Percentiles rank a stretch among this genome's conserved stretches.
phyloP scores from a whole-genome alignment of 53 echinoderm and acorn worm species.

The Henricia sp. region DNA sequence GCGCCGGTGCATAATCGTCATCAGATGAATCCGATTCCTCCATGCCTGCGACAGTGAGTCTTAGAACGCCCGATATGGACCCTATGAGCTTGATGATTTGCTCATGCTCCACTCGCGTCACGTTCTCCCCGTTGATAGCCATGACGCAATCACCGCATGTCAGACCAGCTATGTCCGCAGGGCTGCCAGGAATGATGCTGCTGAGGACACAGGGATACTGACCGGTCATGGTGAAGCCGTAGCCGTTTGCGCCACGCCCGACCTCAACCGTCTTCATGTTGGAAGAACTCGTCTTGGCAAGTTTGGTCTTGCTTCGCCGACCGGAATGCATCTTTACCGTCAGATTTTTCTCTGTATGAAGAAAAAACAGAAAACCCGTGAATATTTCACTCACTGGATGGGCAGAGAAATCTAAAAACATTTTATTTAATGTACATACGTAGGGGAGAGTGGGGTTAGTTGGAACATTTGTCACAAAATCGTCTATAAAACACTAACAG shows the following conservation, averaged over 20 bases:
- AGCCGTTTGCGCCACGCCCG: slow-evolving; percentile 87
- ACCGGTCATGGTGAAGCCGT: slow-evolving; percentile 94
- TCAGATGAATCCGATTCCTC: slow-evolving; percentile 77
- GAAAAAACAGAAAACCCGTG: not conserved
- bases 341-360: not conserved
- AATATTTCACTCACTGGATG: no score
- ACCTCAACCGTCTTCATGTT: slow-evolving; percentile 98
- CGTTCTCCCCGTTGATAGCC: slow-evolving; percentile 96
- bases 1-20: slow-evolving; percentile 78
- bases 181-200: slow-evolving; percentile 89
- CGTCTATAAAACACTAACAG: no score
- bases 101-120: slow-evolving; percentile 85
- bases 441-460: no score
- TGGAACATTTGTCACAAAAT: no score
- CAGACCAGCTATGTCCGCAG: slow-evolving; percentile 87
- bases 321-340: slow-evolving; percentile 67
- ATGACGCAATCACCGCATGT: slow-evolving; percentile 90
- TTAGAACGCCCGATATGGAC: slow-evolving; percentile 78
- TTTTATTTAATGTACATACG: no score
- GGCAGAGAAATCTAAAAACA: no score
- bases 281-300: slow-evolving; percentile 56
- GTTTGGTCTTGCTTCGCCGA: slow-evolving; percentile 69
- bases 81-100: slow-evolving; percentile 97
- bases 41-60: slow-evolving; percentile 90
- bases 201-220: slow-evolving; percentile 93